phyloP scores from a whole-genome alignment of 2,888 invertebrate genomes.

The Clunio marinus region DNA sequence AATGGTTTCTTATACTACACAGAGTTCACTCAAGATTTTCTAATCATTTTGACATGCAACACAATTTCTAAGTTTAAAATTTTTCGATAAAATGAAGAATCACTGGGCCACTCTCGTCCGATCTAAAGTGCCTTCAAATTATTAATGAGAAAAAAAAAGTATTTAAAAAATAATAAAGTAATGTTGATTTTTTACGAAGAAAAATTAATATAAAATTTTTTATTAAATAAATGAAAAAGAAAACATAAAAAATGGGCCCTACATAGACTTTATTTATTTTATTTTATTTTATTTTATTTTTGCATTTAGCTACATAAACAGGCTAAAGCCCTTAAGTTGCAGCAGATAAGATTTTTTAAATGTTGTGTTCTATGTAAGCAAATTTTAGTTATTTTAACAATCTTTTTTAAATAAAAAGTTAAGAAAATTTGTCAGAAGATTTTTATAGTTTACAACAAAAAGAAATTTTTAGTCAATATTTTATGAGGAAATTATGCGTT shows the following conservation, averaged over 20 bases:
- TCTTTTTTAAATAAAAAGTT: too few species aligned
- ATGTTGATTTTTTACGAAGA: conserved; percentile 82
- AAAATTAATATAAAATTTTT: conserved; percentile 66
- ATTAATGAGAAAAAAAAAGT: conserved; percentile 44
- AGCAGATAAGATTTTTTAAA: too few species aligned
- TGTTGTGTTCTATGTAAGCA: too few species aligned
- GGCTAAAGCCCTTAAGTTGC: too few species aligned
- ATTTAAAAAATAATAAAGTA: conserved; percentile 43
- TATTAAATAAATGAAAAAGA: conserved; percentile 71
- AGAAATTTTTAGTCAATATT: too few species aligned
- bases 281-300: too few species aligned
- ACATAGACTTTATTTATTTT: too few species aligned
- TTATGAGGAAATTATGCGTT: too few species aligned
- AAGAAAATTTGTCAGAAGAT: too few species aligned
- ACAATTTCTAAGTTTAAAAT: conserved; percentile 40
- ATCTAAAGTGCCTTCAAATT: conserved; percentile 87
- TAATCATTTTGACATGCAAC: conserved; percentile 36
- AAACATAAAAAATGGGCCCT: conserved; percentile 72
- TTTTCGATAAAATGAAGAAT: conserved; percentile 56
- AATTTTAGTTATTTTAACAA: too few species aligned
- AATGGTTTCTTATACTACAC: conserved; percentile 37
- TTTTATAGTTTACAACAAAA: too few species aligned
- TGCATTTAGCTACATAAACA: too few species aligned
- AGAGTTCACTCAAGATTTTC: conserved; percentile 30
- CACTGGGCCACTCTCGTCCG: conserved; percentile 93